Evolutionary conservation across 2,113 vertebrate genomes (phyloP).

Genomic region (Periophthalmus modestus): DNA sequence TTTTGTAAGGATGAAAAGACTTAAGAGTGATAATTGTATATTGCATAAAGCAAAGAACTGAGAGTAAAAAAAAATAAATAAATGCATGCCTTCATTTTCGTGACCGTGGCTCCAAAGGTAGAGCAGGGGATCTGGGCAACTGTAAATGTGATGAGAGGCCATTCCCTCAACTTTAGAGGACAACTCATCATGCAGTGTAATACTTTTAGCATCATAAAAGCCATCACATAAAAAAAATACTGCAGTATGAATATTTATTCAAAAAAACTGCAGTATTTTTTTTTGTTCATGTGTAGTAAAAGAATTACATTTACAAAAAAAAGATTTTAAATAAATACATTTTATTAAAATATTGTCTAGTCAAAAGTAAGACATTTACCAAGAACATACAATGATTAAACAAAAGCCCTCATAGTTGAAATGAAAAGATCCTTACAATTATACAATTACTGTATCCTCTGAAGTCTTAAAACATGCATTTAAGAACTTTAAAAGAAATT

Average conservation of each 20-base stretch:
- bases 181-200: too few relatives aligned
- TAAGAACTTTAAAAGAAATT: conserved; percentile 13
- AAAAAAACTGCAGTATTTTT: neutral
- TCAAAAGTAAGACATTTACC: conserved; percentile 58
- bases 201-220: too few relatives aligned
- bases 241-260: too few relatives aligned
- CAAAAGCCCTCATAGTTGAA: conserved; percentile 38
- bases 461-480: conserved; percentile 33
- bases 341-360: conserved; percentile 81
- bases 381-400: conserved; percentile 41
- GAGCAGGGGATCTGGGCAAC: too few relatives aligned
- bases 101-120: neutral
- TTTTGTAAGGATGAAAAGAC: conserved; percentile 15
- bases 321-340: conserved; percentile 77
- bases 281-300: neutral
- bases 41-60: neutral
- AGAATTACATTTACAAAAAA: neutral
- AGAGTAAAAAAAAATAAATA: neutral
- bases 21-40: too few relatives aligned
- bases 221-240: neutral
- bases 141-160: too few relatives aligned
- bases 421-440: conserved; percentile 41
- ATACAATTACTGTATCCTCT: conserved; percentile 12
- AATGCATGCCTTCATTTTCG: conserved; percentile 45
- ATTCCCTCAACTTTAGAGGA: neutral